Conservation (phyloP, 2,797 vertebrate species). For the Coregonus sp. region DNA sequence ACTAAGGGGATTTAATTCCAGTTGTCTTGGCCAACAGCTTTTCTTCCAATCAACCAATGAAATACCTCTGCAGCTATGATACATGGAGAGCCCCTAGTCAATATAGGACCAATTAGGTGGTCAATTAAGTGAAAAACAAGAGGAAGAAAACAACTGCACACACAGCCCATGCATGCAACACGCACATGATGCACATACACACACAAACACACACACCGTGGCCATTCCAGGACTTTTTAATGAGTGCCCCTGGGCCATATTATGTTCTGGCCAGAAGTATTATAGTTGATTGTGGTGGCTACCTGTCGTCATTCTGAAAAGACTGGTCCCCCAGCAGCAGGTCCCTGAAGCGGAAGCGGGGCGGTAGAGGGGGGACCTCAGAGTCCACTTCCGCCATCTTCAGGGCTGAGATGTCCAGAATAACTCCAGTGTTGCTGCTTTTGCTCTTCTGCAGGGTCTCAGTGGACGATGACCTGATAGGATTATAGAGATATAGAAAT, state of each 20-base stretch:
- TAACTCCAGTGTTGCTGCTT: conserved; percentile 80
- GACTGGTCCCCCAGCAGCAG: conserved; percentile 92
- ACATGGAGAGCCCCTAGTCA: not conserved
- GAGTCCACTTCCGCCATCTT: conserved; percentile 89
- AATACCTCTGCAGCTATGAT: not conserved
- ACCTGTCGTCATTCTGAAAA: conserved; percentile 94
- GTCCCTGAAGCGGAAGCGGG: conserved; percentile 93
- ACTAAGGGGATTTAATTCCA: not conserved
- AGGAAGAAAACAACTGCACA: not conserved
- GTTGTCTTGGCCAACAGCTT: not conserved
- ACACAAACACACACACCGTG: conserved; percentile 5
- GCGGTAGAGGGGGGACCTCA: conserved; percentile 90
- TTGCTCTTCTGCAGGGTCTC: conserved; percentile 73
- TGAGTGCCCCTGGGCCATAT: conserved; percentile 2
- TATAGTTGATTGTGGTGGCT: conserved; percentile 37
- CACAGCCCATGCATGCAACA: not conserved
- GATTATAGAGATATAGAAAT: not conserved
- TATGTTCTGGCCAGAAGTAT: conserved; percentile 7
- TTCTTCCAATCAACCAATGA: not conserved
- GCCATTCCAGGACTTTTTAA: not conserved
- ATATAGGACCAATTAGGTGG: not conserved
- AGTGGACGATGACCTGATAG: conserved; percentile 30
- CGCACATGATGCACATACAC: not conserved
- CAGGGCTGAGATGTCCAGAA: conserved; percentile 83
- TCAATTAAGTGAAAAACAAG: not conserved